A percentile compares a stretch with the other conserved stretches of the same genome.
Evolutionary conservation across 1,140 invertebrate species (phyloP).

Genomic region (Drosophila biarmipes): DNA sequence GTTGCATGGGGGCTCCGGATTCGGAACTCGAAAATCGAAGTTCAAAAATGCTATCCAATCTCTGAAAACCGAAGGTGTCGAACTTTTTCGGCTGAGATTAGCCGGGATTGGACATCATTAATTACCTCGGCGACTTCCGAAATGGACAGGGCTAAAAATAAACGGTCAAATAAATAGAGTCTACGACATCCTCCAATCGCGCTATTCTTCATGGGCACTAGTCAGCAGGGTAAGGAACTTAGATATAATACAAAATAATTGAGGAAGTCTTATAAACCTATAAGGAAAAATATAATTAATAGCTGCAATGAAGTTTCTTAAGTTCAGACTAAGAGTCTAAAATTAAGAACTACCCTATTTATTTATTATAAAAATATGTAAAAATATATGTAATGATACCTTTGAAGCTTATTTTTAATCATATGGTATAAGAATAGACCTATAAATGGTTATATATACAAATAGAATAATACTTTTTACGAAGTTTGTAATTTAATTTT

Average conservation of each 20-base stretch:
- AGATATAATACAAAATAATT: background rate
- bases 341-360: too few species aligned
- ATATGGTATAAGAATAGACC: too few species aligned
- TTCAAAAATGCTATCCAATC: background rate
- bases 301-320: too few species aligned
- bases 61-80: background rate
- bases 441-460: too few species aligned
- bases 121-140: conserved; percentile 71
- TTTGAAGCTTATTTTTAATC: too few species aligned
- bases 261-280: too few species aligned
- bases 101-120: conserved; percentile 55
- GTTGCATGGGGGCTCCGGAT: background rate
- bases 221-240: background rate
- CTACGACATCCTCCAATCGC: conserved; percentile 51
- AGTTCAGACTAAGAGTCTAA: too few species aligned
- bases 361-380: too few species aligned
- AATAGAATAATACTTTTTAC: too few species aligned
- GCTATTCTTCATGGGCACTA: conserved; percentile 47
- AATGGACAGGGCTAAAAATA: conserved; percentile 72
- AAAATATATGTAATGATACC: too few species aligned
- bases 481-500: too few species aligned
- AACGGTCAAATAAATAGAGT: conserved; percentile 60
- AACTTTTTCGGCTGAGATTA: background rate
- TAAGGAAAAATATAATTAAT: too few species aligned
- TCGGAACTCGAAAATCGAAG: background rate